Percentiles rank a stretch among this genome's conserved stretches.
phyloP scores from a whole-genome alignment of 2,888 invertebrate genomes.

The Pemphredon lugubris region DNA sequence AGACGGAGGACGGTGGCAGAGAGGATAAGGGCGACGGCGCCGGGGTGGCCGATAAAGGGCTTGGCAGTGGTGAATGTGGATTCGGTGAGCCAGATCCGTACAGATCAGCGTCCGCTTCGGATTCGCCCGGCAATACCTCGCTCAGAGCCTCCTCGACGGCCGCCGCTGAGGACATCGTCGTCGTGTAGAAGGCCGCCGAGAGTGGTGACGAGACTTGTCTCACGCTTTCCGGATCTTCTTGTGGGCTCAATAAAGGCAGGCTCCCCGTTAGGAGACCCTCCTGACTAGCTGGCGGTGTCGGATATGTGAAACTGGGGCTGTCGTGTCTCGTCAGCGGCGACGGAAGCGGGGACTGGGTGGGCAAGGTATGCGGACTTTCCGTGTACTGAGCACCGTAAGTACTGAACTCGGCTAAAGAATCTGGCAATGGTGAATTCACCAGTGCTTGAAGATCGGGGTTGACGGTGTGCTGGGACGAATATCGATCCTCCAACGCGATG shows the following conservation, averaged over 20 bases:
- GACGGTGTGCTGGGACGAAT: slow-evolving; percentile 82
- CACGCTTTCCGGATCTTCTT: slow-evolving; percentile 84
- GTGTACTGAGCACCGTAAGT: slow-evolving; percentile 85
- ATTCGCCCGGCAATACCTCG: slow-evolving; percentile 91
- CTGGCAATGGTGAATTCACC: slow-evolving; percentile 89
- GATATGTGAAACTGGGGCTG: slow-evolving; percentile 91
- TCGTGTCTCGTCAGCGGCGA: slow-evolving; percentile 85
- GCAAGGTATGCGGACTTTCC: slow-evolving; percentile 81
- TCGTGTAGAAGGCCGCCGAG: slow-evolving; percentile 92
- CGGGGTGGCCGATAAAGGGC: slow-evolving; percentile 85
- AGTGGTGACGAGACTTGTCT: slow-evolving; percentile 90
- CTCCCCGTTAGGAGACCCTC: slow-evolving; percentile 88
- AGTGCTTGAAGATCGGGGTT: slow-evolving; percentile 90
- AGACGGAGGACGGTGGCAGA: slow-evolving; percentile 79
- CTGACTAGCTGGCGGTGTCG: slow-evolving; percentile 94
- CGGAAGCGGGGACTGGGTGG: slow-evolving; percentile 85
- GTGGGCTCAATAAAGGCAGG: slow-evolving; percentile 78
- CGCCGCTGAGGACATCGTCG: slow-evolving; percentile 92
- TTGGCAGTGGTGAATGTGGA: slow-evolving; percentile 83
- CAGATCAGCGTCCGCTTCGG: slow-evolving; percentile 82
- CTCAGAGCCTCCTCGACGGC: slow-evolving; percentile 93
- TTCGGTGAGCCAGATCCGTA: slow-evolving; percentile 81
- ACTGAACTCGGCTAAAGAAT: slow-evolving; percentile 91
- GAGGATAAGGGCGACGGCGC: slow-evolving; percentile 82
- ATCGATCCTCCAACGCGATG: slow-evolving; percentile 81